Percentiles rank a stretch among this genome's conserved stretches.
These are phyloP conservation scores for Metaphire vulgaris DNA, from an alignment of 1,140 invertebrate genomes.

Conservation along the genomic window DNA sequence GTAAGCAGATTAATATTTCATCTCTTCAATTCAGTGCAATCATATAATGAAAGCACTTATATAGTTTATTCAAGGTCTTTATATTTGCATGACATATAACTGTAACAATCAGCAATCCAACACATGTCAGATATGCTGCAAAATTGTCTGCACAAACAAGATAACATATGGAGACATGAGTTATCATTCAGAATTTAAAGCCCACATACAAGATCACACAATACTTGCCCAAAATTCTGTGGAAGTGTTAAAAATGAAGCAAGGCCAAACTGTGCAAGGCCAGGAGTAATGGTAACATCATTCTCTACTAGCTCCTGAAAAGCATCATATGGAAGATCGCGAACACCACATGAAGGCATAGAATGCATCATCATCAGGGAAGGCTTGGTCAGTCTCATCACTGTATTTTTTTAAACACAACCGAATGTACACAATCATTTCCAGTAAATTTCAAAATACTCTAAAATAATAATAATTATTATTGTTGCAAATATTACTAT, in stretches of 20 bases:
- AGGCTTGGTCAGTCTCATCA: conserved; percentile 87
- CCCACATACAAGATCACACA: conserved; percentile 41
- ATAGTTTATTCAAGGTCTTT: conserved; percentile 9
- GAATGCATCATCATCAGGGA: conserved; percentile 71
- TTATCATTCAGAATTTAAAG: conserved; percentile 12
- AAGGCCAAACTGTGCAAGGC: conserved; percentile 72
- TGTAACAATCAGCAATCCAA: conserved; percentile 17
- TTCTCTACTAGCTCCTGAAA: conserved; percentile 68
- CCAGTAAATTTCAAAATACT: not conserved
- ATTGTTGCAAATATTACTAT: not conserved
- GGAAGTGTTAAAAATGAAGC: conserved; percentile 85
- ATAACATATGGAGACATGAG: conserved; percentile 10
- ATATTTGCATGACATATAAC: conserved; percentile 10
- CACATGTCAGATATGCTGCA: conserved; percentile 27
- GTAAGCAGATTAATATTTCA: too few relatives aligned
- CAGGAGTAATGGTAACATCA: conserved; percentile 68
- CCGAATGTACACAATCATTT: not conserved
- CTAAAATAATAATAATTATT: not conserved
- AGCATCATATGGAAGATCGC: conserved; percentile 73
- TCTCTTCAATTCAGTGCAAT: too few relatives aligned
- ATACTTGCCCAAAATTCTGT: conserved; percentile 81
- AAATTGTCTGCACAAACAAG: conserved; percentile 3
- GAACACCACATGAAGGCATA: conserved; percentile 67
- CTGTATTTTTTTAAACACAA: conserved; percentile 54
- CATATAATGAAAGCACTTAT: too few relatives aligned